These are phyloP conservation scores for Pantherophis guttatus DNA, from an alignment of 2,113 vertebrate genomes.

Conservation along the genomic window DNA sequence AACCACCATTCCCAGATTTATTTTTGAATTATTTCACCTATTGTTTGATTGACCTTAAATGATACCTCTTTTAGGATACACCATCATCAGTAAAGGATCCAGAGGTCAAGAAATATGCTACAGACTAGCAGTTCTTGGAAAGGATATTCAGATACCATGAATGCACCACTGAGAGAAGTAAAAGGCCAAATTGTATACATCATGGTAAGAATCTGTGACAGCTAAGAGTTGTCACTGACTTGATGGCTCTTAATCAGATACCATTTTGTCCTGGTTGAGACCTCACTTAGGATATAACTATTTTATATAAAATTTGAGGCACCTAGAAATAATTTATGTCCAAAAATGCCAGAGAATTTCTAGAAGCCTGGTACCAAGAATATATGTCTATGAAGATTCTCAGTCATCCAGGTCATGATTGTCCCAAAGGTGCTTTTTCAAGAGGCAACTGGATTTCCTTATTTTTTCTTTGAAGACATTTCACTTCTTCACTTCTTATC, in stretches of 20 bases:
- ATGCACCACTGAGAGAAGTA: not conserved
- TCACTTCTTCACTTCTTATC: too few species aligned
- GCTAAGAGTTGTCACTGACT: not conserved
- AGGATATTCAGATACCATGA: not conserved
- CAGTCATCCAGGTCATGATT: too few species aligned
- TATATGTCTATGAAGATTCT: too few species aligned
- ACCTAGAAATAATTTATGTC: not conserved
- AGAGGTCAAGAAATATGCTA: not conserved
- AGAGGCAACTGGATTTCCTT: too few species aligned
- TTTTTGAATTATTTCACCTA: not conserved
- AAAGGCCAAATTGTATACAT: not conserved
- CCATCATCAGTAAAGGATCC: not conserved
- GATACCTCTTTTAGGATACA: not conserved
- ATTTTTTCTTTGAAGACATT: too few species aligned
- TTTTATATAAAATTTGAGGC: accelerated
- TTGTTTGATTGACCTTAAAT: not conserved
- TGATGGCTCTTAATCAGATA: not conserved
- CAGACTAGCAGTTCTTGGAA: not conserved
- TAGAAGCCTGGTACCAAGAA: too few species aligned
- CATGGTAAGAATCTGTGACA: not conserved
- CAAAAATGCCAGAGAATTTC: too few species aligned
- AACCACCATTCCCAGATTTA: not conserved
- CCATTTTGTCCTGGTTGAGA: not conserved
- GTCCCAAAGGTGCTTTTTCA: too few species aligned
- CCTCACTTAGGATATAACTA: not conserved